Evolutionary conservation across 2,113 vertebrate species (phyloP).

Genomic region (Martes martes): DNA sequence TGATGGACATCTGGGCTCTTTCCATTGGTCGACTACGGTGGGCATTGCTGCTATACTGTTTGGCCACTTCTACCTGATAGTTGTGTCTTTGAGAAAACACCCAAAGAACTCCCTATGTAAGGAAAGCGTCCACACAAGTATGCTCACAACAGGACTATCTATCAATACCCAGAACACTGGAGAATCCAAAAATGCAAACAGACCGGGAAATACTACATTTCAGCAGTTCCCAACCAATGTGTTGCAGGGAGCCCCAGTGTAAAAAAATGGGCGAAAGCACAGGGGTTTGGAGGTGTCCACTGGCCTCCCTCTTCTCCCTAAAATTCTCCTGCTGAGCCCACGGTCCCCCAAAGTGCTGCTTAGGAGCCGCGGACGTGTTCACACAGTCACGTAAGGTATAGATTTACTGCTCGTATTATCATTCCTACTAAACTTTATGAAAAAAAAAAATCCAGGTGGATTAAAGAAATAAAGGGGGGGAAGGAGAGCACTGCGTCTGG

Average conservation of each 20-base stretch:
- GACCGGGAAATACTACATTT: background rate
- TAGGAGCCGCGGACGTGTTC: rapidly evolving
- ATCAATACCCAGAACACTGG: background rate
- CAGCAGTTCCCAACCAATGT: background rate
- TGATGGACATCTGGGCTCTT: no score
- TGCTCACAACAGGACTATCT: background rate
- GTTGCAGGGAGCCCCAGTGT: background rate
- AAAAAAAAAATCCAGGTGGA: background rate
- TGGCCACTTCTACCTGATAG: background rate
- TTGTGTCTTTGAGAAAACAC: background rate
- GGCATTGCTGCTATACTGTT: no score
- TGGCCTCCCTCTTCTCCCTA: background rate
- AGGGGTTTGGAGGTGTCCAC: background rate
- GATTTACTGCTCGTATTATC: background rate
- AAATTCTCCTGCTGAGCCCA: background rate
- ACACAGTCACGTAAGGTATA: background rate
- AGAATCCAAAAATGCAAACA: background rate
- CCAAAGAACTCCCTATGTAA: background rate
- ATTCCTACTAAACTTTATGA: background rate
- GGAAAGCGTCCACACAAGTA: background rate
- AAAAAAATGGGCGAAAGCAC: background rate
- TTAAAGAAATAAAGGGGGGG: background rate
- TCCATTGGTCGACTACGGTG: no score
- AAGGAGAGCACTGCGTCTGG: rapidly evolving
- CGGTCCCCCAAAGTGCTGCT: background rate